Base-by-base conservation (phyloP, 2,113 vertebrate genomes). In the Cyanoramphus novaezelandiae region DNA sequence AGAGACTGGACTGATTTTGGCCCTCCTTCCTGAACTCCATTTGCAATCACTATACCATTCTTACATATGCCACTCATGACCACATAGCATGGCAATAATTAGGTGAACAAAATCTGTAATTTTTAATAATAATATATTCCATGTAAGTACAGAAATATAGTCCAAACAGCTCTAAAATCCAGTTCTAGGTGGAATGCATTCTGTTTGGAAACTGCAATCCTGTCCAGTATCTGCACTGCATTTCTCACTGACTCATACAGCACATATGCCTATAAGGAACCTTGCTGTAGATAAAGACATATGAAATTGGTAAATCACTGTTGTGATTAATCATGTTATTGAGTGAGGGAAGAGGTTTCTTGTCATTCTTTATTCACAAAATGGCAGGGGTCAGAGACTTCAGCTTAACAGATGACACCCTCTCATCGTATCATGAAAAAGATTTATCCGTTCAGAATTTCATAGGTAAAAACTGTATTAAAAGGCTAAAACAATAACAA, bases 321-420 rank as follows among this genome's bases (percentile, higher is more conserved):
- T 75, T 93, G 44, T 47, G 39, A 93, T 65, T 92, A 92, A 90
- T 82, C 75, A 68, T 65, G 84, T 72, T 88, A 86, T 39, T 93
- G 78, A 87, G 55, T 70, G 71, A 93, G 60, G 37, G 59, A 95
- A 85, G 71, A 88, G 49, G 59, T 49, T 96, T 76, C 82, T 93
- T 72, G 63, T 46, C 71, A 93, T 31, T 90, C 88, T 96, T 91
- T 89, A 80, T 79, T 90, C 71, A 64, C 53, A 46, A 92, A 91
- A 86, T 90, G 63, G 31, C 47, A 93, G 35, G 65, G 84, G 46
- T 87, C 63, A 90, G 28, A 85, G 57, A 80, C 28, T 85, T 91
- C 59, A 91, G 57, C 35, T 52, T 72, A 85, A 75, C 43, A 65
- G 39, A 67, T 24, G 67, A 41, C 0, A 0, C 21, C 52, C 41